Conservation (phyloP, 2,113 vertebrate genomes). For the Gobio gobio region DNA sequence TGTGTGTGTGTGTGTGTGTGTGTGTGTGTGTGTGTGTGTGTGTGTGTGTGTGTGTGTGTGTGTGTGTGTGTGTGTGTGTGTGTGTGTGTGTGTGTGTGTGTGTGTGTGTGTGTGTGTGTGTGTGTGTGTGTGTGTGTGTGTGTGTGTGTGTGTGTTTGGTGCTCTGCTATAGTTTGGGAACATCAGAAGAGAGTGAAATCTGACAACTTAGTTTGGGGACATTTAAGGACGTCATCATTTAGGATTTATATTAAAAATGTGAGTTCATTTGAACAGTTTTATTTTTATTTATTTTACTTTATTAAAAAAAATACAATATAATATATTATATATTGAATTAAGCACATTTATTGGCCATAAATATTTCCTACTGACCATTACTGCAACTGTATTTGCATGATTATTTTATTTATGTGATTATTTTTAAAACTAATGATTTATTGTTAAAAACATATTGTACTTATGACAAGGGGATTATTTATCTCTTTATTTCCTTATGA, state of each 20-base stretch:
- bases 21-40: conserved; percentile 51
- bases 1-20: conserved; percentile 55
- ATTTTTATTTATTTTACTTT: not conserved
- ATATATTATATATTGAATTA: not conserved
- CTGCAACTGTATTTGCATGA: not conserved
- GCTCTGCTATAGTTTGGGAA: not conserved
- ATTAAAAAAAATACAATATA: no score
- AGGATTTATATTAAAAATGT: not conserved
- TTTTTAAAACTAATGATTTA: not conserved
- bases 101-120: conserved; percentile 53
- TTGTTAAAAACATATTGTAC: not conserved
- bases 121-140: conserved; percentile 55
- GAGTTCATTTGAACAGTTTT: not conserved
- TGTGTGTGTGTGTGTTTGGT: conserved; percentile 41
- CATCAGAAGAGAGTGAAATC: not conserved
- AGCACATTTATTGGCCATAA: not conserved
- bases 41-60: conserved; percentile 53
- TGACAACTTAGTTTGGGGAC: not conserved
- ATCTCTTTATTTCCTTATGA: not conserved
- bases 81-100: conserved; percentile 51
- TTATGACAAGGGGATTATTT: not conserved
- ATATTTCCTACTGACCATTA: not conserved
- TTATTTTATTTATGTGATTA: not conserved
- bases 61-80: conserved; percentile 55
- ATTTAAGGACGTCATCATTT: not conserved